A percentile compares a stretch with the other conserved stretches of the same genome.
These are phyloP conservation scores for Sardinella longiceps DNA, from an alignment of 2,797 vertebrate species.

Conservation along the genomic window DNA sequence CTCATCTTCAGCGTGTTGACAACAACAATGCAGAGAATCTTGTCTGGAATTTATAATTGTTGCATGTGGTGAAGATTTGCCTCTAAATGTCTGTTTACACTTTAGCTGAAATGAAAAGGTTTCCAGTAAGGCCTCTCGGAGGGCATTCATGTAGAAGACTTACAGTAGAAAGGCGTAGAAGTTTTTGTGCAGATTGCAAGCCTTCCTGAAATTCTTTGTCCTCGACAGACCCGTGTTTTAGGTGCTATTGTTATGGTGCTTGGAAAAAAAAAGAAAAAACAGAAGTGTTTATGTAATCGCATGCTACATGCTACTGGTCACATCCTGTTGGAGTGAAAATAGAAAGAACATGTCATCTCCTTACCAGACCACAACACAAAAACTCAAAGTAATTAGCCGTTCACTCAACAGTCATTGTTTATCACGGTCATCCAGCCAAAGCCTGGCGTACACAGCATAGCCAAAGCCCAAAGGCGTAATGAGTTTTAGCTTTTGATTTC, in stretches of 20 bases:
- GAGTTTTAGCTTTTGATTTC: not conserved
- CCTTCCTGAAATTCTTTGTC: not conserved
- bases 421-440: not conserved
- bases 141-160: not conserved
- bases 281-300: constrained; percentile 2
- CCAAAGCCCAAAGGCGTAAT: not conserved
- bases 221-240: not conserved
- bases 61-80: not conserved
- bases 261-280: not conserved
- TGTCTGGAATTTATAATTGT: not conserved
- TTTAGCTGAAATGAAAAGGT: not conserved
- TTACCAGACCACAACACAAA: not conserved
- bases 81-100: not conserved
- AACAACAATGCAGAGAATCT: not conserved
- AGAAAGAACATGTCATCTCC: constrained; percentile 7
- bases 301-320: not conserved
- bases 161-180: not conserved
- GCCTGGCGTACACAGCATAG: not conserved
- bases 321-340: not conserved
- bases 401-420: not conserved
- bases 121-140: not conserved
- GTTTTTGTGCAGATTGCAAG: not conserved
- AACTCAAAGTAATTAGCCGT: not conserved
- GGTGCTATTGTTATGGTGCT: not conserved
- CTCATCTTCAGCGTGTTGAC: not conserved